Conservation (phyloP, 1,140 invertebrate genomes). For the Drosophila orosa region DNA sequence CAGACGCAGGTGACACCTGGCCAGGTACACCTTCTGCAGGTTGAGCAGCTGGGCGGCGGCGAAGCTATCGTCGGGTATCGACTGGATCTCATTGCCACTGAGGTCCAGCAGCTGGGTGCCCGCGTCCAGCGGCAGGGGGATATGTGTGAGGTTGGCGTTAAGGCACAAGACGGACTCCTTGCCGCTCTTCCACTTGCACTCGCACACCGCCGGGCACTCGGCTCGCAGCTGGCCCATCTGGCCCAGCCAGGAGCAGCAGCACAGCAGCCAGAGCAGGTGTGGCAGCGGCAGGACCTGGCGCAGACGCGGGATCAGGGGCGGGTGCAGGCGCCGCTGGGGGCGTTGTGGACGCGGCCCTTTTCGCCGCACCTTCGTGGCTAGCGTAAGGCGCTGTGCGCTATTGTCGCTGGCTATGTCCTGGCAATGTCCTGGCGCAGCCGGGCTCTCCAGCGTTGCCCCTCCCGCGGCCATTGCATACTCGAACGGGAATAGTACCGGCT, state of each 20-base stretch:
- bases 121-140: constrained; percentile 89
- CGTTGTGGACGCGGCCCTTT: constrained; percentile 60
- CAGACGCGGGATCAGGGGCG: constrained; percentile 62
- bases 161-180: constrained; percentile 92
- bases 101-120: constrained; percentile 92
- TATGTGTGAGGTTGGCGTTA: constrained; percentile 88
- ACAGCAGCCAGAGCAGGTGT: constrained; percentile 73
- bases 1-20: constrained; percentile 87
- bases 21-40: constrained; percentile 91
- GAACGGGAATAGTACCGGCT: constrained; percentile 38
- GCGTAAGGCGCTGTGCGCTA: constrained; percentile 62
- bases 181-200: constrained; percentile 94
- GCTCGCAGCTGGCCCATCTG: constrained; percentile 77
- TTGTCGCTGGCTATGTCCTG: constrained; percentile 73
- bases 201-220: constrained; percentile 89
- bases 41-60: constrained; percentile 89
- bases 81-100: constrained; percentile 88
- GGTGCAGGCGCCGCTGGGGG: constrained; percentile 60
- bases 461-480: constrained; percentile 76
- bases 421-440: constrained; percentile 26
- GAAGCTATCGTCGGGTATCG: constrained; percentile 89
- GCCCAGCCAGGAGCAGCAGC: constrained; percentile 49
- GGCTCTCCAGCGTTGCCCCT: constrained; percentile 45
- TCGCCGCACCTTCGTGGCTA: constrained; percentile 76
- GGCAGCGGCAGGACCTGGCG: constrained; percentile 45